Evolutionary conservation across 2,113 vertebrate genomes (phyloP).

Genomic region (Mirounga angustirostris): DNA sequence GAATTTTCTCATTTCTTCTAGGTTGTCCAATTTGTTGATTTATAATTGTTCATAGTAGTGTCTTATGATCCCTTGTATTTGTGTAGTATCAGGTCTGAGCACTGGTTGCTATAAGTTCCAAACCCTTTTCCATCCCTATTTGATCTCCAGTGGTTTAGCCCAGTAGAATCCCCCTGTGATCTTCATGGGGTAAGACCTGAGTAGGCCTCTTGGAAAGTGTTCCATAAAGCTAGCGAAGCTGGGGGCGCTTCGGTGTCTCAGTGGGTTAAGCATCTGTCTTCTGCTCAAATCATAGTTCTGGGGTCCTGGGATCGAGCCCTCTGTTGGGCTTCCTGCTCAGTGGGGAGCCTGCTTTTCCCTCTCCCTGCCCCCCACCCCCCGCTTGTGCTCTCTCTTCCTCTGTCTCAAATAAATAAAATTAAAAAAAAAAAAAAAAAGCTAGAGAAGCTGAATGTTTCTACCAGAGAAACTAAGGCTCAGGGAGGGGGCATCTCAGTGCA

Average conservation of each 20-base stretch:
- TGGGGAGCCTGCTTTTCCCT: not conserved
- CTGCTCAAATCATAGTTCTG: not conserved
- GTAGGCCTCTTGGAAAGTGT: not conserved
- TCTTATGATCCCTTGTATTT: not conserved
- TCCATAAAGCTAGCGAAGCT: not conserved
- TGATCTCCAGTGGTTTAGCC: not conserved
- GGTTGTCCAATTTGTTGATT: not conserved
- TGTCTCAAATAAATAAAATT: not conserved
- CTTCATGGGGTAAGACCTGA: not conserved
- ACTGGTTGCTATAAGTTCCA: not conserved
- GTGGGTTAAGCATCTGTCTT: not conserved
- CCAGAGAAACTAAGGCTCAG: not conserved
- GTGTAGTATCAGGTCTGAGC: not conserved
- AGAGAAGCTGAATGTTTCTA: not conserved
- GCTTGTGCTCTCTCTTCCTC: not conserved
- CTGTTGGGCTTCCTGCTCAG: not conserved
- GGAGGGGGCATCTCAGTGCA: not conserved
- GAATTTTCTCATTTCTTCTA: not conserved
- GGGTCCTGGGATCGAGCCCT: not conserved
- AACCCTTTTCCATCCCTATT: not conserved
- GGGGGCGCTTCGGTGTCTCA: not conserved
- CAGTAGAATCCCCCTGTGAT: not conserved
- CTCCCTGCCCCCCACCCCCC: not conserved
- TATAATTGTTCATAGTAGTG: not conserved
- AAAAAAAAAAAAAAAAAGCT: not conserved